Conservation (phyloP, 2,888 invertebrate genomes). For the Rotaria sp. region DNA sequence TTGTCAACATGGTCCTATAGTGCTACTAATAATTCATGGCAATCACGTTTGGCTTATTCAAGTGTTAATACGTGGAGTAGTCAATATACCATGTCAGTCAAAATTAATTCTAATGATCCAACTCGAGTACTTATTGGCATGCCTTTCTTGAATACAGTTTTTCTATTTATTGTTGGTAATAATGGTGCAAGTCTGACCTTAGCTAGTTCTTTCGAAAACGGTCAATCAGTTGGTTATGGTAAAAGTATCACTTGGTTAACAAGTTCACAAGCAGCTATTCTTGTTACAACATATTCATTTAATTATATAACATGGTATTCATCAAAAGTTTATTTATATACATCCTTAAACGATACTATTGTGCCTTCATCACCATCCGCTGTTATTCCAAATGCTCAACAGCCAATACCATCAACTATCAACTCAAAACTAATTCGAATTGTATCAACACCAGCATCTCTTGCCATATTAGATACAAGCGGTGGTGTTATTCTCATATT, state of each 20-base stretch:
- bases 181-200: background rate
- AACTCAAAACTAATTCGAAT: background rate
- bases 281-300: background rate
- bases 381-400: background rate
- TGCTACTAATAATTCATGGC: background rate
- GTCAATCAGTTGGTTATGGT: background rate
- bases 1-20: constrained; percentile 6
- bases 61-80: background rate
- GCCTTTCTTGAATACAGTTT: background rate
- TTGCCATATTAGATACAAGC: background rate
- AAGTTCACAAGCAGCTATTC: background rate
- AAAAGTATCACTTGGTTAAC: background rate
- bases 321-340: background rate
- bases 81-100: background rate
- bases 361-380: background rate
- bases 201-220: background rate
- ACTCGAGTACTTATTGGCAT: background rate
- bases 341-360: background rate
- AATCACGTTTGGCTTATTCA: background rate
- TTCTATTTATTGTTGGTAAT: background rate
- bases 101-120: background rate
- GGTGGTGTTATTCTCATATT: background rate
- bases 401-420: background rate
- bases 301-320: background rate
- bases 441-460: background rate